phyloP scores from a whole-genome alignment of 2,797 vertebrate genomes.

The Thamnophis elegans region DNA sequence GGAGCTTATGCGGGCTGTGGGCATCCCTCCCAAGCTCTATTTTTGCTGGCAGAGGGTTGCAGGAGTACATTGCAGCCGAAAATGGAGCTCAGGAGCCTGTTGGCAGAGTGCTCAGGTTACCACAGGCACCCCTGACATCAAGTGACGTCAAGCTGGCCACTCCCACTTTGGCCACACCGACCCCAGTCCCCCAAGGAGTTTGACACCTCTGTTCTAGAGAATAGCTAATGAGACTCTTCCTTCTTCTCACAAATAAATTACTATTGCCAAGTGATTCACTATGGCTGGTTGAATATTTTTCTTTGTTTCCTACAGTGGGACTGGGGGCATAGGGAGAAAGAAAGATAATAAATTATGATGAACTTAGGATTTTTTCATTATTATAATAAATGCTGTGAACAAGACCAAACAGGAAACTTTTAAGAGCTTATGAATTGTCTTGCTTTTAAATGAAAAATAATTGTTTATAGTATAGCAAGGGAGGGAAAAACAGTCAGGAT shows the following conservation, averaged over 20 bases:
- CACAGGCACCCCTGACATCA: too few species aligned
- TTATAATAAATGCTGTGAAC: slow-evolving; percentile 31
- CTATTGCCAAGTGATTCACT: not conserved
- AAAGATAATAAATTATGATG: not conserved
- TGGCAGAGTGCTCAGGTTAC: too few species aligned
- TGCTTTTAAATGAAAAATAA: slow-evolving; percentile 20
- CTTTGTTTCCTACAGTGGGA: not conserved
- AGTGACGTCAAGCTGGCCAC: too few species aligned
- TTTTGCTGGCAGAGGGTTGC: too few species aligned
- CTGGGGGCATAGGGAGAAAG: not conserved
- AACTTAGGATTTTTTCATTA: not conserved
- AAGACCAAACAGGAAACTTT: slow-evolving; percentile 25
- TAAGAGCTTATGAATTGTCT: slow-evolving; percentile 18
- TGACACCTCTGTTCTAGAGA: not conserved
- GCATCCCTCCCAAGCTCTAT: too few species aligned
- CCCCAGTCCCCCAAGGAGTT: too few species aligned
- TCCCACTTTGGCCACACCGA: too few species aligned
- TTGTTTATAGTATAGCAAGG: slow-evolving; percentile 35
- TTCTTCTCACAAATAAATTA: slow-evolving; percentile 30
- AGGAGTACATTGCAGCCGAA: too few species aligned
- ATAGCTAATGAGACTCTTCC: not conserved
- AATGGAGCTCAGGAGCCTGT: too few species aligned
- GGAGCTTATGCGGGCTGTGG: too few species aligned
- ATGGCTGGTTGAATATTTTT: not conserved
- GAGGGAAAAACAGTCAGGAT: not conserved